Percentiles rank a stretch among this genome's conserved stretches.
Conservation (phyloP, 2,113 vertebrate genomes). For the Tretioscincus oriximinensis region DNA sequence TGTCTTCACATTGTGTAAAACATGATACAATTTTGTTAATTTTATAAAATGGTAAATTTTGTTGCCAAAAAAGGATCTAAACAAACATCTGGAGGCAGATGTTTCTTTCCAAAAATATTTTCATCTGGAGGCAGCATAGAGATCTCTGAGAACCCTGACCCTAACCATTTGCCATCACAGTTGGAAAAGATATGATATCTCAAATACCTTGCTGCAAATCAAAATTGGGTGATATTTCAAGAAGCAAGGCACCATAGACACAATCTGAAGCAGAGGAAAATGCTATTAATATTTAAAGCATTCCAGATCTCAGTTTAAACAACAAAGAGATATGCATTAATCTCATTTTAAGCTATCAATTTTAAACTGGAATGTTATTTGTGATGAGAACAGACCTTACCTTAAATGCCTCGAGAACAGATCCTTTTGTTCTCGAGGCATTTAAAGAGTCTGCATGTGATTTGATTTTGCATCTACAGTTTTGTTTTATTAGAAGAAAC, state of each 20-base stretch:
- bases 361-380: constrained; percentile 25
- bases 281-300: constrained; percentile 19
- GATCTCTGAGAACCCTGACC: constrained; percentile 15
- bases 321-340: background rate
- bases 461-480: background rate
- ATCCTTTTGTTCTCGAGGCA: too few relatives aligned
- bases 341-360: constrained; percentile 29
- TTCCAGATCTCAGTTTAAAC: constrained; percentile 20
- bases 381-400: too few relatives aligned
- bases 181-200: background rate
- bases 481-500: too few relatives aligned
- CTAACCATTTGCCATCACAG: background rate
- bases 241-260: background rate
- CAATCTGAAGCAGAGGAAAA: constrained; percentile 1
- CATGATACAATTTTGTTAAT: too few relatives aligned
- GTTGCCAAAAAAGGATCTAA: too few relatives aligned
- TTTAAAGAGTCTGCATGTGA: background rate
- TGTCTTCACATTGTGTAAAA: too few relatives aligned
- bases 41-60: too few relatives aligned
- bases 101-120: too few relatives aligned
- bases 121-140: too few relatives aligned
- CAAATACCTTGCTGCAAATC: background rate
- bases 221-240: background rate
- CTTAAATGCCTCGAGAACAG: too few relatives aligned
- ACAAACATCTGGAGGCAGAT: too few relatives aligned